Evolutionary conservation across 2,113 vertebrate genomes (phyloP).

Genomic region (Oryzias woworae): DNA sequence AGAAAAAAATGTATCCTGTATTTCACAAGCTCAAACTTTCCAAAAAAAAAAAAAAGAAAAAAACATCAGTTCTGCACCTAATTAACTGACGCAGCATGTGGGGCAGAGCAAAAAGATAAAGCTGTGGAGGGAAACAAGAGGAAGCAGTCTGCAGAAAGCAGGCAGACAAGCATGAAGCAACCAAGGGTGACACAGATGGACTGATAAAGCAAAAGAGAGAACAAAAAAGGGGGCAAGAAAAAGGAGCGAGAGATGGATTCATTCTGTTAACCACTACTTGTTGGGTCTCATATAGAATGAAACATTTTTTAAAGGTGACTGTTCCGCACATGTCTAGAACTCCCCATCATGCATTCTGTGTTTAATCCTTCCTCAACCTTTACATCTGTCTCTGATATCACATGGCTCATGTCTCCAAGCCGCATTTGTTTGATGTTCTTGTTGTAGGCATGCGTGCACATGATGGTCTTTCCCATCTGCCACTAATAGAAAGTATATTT

Average conservation of each 20-base stretch:
- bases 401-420: too few species aligned
- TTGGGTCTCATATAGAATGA: neutral
- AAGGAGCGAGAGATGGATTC: conserved; percentile 21
- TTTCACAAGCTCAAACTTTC: neutral
- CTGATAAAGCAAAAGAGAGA: conserved; percentile 33
- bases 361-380: too few species aligned
- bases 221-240: conserved; percentile 6
- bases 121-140: conserved; percentile 19
- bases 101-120: conserved; percentile 34
- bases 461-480: too few species aligned
- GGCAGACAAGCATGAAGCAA: conserved; percentile 33
- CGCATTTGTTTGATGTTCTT: too few species aligned
- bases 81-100: conserved; percentile 52
- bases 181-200: conserved; percentile 39
- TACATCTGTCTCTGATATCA: too few species aligned
- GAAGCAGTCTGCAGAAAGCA: conserved; percentile 16
- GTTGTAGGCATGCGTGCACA: too few species aligned
- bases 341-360: too few species aligned
- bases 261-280: conserved; percentile 14
- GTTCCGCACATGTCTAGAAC: too few species aligned
- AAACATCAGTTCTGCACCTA: conserved; percentile 32
- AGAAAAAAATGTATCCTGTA: conserved; percentile 3
- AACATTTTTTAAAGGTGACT: too few species aligned
- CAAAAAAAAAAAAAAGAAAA: neutral
- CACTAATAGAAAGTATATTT: too few species aligned